Percentiles rank a stretch among this genome's conserved stretches.
Evolutionary conservation across 2,113 vertebrate genomes (phyloP).

Genomic region (Argyrosomus japonicus): DNA sequence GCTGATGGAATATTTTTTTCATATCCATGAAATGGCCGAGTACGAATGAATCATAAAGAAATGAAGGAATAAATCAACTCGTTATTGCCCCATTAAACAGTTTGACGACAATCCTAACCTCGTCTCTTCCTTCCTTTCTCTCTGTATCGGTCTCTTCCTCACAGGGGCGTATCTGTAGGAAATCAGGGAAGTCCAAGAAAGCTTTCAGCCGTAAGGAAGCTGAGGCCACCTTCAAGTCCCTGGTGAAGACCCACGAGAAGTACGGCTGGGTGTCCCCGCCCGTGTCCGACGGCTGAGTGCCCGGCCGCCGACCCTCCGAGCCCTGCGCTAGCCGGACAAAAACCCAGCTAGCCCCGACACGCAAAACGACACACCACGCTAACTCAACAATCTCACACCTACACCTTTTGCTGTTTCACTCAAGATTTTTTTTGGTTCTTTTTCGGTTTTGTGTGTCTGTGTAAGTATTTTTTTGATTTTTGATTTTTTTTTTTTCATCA

Average conservation of each 20-base stretch:
- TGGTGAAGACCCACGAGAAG: conserved; percentile 99
- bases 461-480: background rate
- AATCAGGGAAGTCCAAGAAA: conserved; percentile 99
- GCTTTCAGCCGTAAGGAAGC: conserved; percentile 99
- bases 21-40: background rate
- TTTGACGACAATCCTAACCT: conserved; percentile 16
- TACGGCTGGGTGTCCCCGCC: conserved; percentile 99
- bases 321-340: conserved; percentile 64
- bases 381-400: conserved; percentile 69
- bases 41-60: background rate
- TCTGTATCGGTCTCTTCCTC: conserved; percentile 17
- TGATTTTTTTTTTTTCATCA: conserved; percentile 15
- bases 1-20: background rate
- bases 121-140: background rate
- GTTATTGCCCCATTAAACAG: background rate
- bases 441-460: conserved; percentile 46
- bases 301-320: background rate
- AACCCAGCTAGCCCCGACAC: conserved; percentile 67
- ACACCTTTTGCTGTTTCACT: conserved; percentile 57
- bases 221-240: conserved; percentile 98
- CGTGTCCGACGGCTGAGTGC: conserved; percentile 94
- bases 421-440: background rate
- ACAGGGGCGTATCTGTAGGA: conserved; percentile 98
- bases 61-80: background rate
- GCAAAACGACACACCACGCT: conserved; percentile 77